Conservation (phyloP, 1,140 invertebrate species). For the Lordiphosa collinella region DNA sequence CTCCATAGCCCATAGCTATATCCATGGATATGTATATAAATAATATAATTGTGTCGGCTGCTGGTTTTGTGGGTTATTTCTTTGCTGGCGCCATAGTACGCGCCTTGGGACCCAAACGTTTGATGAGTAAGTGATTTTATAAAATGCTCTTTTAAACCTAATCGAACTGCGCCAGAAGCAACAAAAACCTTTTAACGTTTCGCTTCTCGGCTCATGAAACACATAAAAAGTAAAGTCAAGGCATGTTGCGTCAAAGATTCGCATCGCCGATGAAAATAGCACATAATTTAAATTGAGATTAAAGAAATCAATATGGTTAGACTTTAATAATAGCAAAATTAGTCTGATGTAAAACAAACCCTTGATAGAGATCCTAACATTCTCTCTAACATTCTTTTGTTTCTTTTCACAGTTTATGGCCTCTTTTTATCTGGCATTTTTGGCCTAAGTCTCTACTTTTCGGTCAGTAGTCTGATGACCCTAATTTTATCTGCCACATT, state of each 20-base stretch:
- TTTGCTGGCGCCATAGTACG: constrained; percentile 79
- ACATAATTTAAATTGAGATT: no score
- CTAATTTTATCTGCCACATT: constrained; percentile 61
- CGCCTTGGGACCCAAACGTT: constrained; percentile 80
- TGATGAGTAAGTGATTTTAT: constrained; percentile 64
- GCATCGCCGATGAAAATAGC: no score
- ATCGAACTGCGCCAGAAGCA: no score
- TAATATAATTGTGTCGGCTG: constrained; percentile 81
- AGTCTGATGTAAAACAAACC: no score
- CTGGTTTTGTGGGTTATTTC: constrained; percentile 80
- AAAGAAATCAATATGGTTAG: no score
- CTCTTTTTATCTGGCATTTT: constrained; percentile 71
- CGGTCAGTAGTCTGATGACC: constrained; percentile 78
- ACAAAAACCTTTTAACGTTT: no score
- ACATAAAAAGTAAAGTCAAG: no score
- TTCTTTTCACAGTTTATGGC: constrained; percentile 58
- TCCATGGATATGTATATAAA: constrained; percentile 82
- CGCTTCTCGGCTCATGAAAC: no score
- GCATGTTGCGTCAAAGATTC: no score
- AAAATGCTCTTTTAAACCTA: no score
- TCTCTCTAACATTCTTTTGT: not conserved
- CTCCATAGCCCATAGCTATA: constrained; percentile 39
- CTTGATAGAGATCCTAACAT: not conserved
- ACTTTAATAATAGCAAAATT: no score
- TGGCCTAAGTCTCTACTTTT: constrained; percentile 79